phyloP scores from a whole-genome alignment of 1,140 invertebrate genomes.

The Stegodyphus dumicola region DNA sequence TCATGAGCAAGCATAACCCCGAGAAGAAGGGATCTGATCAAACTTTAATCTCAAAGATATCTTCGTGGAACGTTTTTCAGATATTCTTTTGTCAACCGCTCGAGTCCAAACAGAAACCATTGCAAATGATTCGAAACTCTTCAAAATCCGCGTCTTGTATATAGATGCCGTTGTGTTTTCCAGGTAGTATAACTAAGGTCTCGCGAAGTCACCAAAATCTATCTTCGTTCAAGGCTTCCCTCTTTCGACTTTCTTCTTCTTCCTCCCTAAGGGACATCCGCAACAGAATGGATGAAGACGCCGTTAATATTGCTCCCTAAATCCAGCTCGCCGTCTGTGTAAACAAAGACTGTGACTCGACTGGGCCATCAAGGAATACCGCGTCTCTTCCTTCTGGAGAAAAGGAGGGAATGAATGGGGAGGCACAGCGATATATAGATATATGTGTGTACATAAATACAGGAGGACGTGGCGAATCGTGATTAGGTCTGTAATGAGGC shows the following conservation, averaged over 20 bases:
- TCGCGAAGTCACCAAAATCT: slow-evolving; percentile 16
- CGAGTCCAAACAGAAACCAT: slow-evolving; percentile 36
- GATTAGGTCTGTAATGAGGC: slow-evolving; percentile 54
- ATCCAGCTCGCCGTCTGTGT: slow-evolving; percentile 52
- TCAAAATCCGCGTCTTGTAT: neutral
- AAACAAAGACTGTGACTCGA: slow-evolving; percentile 51
- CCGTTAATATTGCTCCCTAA: slow-evolving; percentile 57
- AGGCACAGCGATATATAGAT: slow-evolving; percentile 5
- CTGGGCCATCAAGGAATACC: slow-evolving; percentile 12
- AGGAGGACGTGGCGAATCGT: slow-evolving; percentile 39
- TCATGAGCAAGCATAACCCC: slow-evolving; percentile 43
- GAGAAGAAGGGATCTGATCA: slow-evolving; percentile 36
- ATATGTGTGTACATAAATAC: slow-evolving; percentile 51
- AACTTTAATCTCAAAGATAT: slow-evolving; percentile 58
- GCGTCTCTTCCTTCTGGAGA: neutral
- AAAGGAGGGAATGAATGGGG: neutral
- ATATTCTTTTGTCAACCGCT: slow-evolving; percentile 46
- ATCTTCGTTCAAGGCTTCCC: slow-evolving; percentile 28
- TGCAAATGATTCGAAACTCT: slow-evolving; percentile 38
- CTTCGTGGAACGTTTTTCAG: slow-evolving; percentile 38
- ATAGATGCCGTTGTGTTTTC: slow-evolving; percentile 4
- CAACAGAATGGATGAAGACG: slow-evolving; percentile 55
- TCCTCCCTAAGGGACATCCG: slow-evolving; percentile 44
- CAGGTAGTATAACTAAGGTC: slow-evolving; percentile 37
- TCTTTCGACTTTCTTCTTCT: slow-evolving; percentile 28